These are phyloP conservation scores for Pandemis corylana DNA, from an alignment of 2,888 invertebrate species.

Conservation along the genomic window DNA sequence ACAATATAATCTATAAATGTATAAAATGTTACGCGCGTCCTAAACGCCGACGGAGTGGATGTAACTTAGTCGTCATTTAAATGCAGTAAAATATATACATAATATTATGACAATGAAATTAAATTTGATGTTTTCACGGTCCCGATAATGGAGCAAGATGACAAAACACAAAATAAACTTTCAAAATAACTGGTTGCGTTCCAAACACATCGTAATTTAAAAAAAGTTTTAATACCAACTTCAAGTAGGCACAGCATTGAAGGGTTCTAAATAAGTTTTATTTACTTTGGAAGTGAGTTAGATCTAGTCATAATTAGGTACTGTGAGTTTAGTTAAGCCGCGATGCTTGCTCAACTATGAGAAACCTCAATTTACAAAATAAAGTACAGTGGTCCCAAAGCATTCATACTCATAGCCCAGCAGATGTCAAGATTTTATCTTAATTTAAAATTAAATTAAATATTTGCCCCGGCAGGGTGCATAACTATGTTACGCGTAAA, in stretches of 20 bases:
- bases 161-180: constrained; percentile 21
- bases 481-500: too few relatives aligned
- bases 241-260: background rate
- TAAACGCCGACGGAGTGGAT: constrained; percentile 44
- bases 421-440: too few relatives aligned
- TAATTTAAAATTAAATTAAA: too few relatives aligned
- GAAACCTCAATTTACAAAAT: too few relatives aligned
- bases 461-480: too few relatives aligned
- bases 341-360: too few relatives aligned
- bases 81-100: constrained; percentile 35
- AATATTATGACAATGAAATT: constrained; percentile 26
- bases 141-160: constrained; percentile 14
- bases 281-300: background rate
- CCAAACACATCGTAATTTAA: background rate
- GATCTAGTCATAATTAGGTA: background rate
- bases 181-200: constrained; percentile 5
- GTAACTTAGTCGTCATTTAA: constrained; percentile 24
- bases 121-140: constrained; percentile 19
- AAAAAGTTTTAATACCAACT: background rate
- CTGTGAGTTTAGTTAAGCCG: too few relatives aligned
- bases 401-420: too few relatives aligned
- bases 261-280: background rate
- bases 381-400: too few relatives aligned
- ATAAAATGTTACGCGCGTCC: background rate
- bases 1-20: too few relatives aligned